Base-by-base conservation (phyloP, 1,140 invertebrate genomes). In the Mamestra configurata region DNA sequence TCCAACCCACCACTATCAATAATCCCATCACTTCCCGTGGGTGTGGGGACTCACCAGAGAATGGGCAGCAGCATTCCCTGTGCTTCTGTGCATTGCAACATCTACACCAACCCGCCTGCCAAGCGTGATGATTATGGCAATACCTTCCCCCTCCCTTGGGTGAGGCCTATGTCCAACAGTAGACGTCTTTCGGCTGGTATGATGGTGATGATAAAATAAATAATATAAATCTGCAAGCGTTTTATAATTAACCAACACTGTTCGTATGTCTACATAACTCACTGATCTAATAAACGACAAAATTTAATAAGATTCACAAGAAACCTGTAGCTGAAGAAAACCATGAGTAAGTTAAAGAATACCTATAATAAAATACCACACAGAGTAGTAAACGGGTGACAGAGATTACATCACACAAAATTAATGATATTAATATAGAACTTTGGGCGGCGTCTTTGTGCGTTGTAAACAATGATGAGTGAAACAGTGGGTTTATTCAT, bases 401-500 rank as follows among this genome's bases (percentile, higher is more conserved):
- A 31, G 24, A 68, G 61, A 77, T 77, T 77, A 68, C 27, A 18
- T 77, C 46, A 53, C 10, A 76, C 72, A 51, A 53, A 77, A 77
- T 77, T 77, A 77, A 77, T 53, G 59, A 77, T 55, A 77, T 72
- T 43, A 73, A 57, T 73, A 73, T 59, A 46, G 27, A 73, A 46
- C 24, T 20, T 49, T 22, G 11, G n/a, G 76, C 91, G 87, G 86
- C 75, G 43, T 59, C 82, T 91, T 91, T 90, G 86, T 88, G 77
- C 78, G 71, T 57, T 43, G 85, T 82, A 88, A 88, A 88, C 88
- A 88, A 83, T 83, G 83, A 82, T 83, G 84, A 81, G 78, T 84
- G 73, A 53, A 85, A 87, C 86, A 88, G 84, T 84, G 85, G 70
- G 73, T 75, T 82, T 90, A 86, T 92, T 92, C 91, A 92, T 93